These are phyloP conservation scores for Oscheius sp. DNA, from an alignment of 2,888 invertebrate genomes.

Conservation along the genomic window DNA sequence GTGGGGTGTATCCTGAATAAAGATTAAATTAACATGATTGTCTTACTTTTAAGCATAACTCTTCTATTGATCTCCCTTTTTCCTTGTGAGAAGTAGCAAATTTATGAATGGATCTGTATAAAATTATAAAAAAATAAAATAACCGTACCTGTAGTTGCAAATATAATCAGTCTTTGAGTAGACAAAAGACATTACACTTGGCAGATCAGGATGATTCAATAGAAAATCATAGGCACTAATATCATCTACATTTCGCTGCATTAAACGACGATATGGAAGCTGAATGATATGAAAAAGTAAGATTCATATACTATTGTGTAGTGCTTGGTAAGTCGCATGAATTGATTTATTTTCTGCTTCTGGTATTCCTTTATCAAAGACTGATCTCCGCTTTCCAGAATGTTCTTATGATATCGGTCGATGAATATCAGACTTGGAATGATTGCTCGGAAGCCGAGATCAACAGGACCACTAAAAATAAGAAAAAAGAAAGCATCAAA, in stretches of 20 bases:
- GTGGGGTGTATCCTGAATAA: slow-evolving; percentile 12
- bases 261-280: slow-evolving; percentile 10
- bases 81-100: background rate
- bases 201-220: slow-evolving; percentile 2
- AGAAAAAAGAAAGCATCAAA: too few relatives aligned
- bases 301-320: slow-evolving; percentile 6
- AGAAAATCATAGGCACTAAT: slow-evolving; percentile 19
- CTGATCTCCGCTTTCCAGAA: slow-evolving; percentile 3
- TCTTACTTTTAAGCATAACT: background rate
- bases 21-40: background rate
- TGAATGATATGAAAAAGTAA: background rate
- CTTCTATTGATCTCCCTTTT: slow-evolving; percentile 1
- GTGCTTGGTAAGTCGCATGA: background rate
- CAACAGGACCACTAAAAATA: slow-evolving; percentile 7
- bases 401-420: slow-evolving; percentile 1
- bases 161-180: slow-evolving; percentile 5
- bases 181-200: slow-evolving; percentile 3
- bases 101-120: slow-evolving; percentile 12
- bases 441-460: slow-evolving; percentile 7
- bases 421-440: slow-evolving; percentile 11
- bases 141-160: slow-evolving; percentile 1
- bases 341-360: background rate
- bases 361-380: background rate
- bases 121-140: background rate
- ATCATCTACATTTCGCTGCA: background rate